Conservation (phyloP, 2,113 vertebrate genomes). For the Stigmatopora argus region DNA sequence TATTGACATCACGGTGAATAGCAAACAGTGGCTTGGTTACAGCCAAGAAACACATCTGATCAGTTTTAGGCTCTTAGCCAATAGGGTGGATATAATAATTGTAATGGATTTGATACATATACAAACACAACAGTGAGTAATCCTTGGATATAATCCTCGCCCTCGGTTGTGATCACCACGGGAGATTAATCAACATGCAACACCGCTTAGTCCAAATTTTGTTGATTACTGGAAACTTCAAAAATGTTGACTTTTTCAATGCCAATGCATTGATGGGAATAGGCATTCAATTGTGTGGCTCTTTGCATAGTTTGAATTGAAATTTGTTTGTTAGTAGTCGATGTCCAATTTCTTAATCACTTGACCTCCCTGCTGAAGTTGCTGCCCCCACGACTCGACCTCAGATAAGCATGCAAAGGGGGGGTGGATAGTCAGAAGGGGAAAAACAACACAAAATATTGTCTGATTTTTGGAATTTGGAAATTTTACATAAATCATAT, state of each 20-base stretch:
- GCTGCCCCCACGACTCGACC: no score
- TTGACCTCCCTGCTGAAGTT: no score
- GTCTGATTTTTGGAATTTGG: no score
- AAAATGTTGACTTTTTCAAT: background rate
- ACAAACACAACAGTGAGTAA: background rate
- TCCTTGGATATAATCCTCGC: background rate
- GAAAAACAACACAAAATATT: no score
- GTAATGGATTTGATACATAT: background rate
- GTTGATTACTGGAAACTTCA: background rate
- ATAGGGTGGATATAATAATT: background rate
- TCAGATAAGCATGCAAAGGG: no score
- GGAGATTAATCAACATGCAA: slow-evolving; percentile 6
- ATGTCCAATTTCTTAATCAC: no score
- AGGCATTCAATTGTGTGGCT: no score
- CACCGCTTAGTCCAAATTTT: background rate
- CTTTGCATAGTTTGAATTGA: no score
- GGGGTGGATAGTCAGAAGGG: no score
- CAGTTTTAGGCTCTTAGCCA: background rate
- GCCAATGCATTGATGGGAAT: no score
- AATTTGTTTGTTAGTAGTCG: no score
- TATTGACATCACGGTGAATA: background rate
- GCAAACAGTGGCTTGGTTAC: background rate
- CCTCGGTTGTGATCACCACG: background rate
- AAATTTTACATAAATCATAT: no score
- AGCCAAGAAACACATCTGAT: background rate